These are phyloP conservation scores for Bos javanicus DNA, from an alignment of 2,113 vertebrate genomes.

Conservation along the genomic window DNA sequence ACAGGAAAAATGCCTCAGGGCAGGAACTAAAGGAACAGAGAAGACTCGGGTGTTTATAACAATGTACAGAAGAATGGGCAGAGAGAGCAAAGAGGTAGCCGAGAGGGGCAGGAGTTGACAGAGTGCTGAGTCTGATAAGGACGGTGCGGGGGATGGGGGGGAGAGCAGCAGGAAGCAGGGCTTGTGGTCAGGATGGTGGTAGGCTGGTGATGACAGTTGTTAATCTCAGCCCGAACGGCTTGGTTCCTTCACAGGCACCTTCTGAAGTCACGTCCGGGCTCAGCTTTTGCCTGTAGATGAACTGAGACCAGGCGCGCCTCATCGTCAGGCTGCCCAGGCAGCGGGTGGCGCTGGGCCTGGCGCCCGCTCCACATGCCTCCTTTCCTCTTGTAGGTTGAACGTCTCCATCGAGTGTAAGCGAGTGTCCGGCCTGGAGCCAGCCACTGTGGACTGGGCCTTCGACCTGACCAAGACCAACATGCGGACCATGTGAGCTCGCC, in stretches of 20 bases:
- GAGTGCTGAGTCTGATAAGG: neutral
- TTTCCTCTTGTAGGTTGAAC: conserved; percentile 82
- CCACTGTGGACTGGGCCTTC: conserved; percentile 95
- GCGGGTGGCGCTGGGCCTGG: fast-evolving
- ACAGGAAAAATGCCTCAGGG: neutral
- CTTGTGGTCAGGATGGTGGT: neutral
- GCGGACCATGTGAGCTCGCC: conserved; percentile 90
- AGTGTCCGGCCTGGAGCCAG: conserved; percentile 86
- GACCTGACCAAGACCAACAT: conserved; percentile 95
- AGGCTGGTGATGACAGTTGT: neutral
- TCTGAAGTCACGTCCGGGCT: neutral
- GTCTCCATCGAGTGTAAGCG: conserved; percentile 93
- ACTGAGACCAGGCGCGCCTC: neutral
- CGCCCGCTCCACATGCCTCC: fast-evolving
- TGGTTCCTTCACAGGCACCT: neutral
- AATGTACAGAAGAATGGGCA: neutral
- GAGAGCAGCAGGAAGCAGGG: neutral
- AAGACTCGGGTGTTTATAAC: neutral
- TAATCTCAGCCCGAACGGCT: neutral
- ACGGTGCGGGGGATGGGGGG: neutral
- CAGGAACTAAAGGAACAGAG: neutral
- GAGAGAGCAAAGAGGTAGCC: neutral
- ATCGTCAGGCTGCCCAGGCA: neutral
- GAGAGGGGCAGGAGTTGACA: neutral
- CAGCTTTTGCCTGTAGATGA: neutral